These are phyloP conservation scores for Drosophila dives DNA, from an alignment of 2,888 invertebrate species.

Conservation along the genomic window DNA sequence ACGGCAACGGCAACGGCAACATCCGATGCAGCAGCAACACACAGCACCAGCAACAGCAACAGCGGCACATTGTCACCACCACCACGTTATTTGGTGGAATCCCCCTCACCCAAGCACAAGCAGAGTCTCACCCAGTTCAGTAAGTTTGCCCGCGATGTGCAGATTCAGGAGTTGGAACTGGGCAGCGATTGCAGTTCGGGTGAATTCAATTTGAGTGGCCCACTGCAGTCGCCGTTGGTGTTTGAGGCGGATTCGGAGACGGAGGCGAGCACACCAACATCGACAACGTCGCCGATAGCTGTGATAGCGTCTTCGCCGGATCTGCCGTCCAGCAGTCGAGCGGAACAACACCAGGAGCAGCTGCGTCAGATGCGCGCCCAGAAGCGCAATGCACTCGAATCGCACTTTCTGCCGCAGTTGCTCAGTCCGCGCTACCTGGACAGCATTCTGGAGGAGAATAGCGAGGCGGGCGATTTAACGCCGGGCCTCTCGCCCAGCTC, in stretches of 20 bases:
- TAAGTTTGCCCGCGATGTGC: constrained; percentile 55
- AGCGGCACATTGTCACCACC: constrained; percentile 69
- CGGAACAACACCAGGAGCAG: constrained; percentile 80
- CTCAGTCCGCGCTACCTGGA: constrained; percentile 89
- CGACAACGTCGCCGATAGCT: constrained; percentile 1
- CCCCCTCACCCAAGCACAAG: constrained; percentile 61
- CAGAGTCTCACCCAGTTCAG: constrained; percentile 41
- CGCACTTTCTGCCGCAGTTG: constrained; percentile 87
- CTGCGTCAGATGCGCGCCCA: constrained; percentile 85
- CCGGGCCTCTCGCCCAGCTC: constrained; percentile 66
- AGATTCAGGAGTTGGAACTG: constrained; percentile 84
- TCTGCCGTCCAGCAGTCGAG: constrained; percentile 65
- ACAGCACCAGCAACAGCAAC: constrained; percentile 14
- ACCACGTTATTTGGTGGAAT: constrained; percentile 76
- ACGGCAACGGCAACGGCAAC: constrained; percentile 17
- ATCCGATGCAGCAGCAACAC: not conserved
- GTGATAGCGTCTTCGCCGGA: constrained; percentile 48
- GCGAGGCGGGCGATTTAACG: constrained; percentile 86
- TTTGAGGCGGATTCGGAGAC: constrained; percentile 88
- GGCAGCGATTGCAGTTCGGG: constrained; percentile 83
- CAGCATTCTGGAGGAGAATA: constrained; percentile 92
- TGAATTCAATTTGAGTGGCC: constrained; percentile 78
- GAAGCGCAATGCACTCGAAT: constrained; percentile 86
- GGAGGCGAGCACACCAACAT: constrained; percentile 56
- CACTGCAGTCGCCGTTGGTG: constrained; percentile 85